A percentile compares a stretch with the other conserved stretches of the same genome.
Conservation (phyloP, 2,888 invertebrate species). For the Boloria euphrosyne region DNA sequence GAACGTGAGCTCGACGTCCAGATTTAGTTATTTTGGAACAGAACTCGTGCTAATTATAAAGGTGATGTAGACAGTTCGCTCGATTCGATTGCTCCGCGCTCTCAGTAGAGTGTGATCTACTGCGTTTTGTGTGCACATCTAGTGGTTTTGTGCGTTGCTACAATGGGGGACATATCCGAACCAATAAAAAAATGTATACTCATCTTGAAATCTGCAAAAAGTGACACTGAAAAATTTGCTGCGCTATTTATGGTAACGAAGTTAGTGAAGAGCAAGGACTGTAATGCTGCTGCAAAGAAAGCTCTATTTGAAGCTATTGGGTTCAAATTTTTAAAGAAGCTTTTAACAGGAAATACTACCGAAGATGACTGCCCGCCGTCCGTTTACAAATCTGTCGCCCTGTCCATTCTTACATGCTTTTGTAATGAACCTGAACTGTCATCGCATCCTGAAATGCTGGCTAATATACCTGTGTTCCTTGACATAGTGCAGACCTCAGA, state of each 20-base stretch:
- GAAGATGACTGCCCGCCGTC: slow-evolving; percentile 94
- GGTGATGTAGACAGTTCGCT: slow-evolving; percentile 76
- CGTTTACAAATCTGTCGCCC: slow-evolving; percentile 94
- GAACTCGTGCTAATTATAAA: slow-evolving; percentile 79
- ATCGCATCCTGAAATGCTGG: slow-evolving; percentile 91
- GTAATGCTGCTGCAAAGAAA: slow-evolving; percentile 88
- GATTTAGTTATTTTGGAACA: slow-evolving; percentile 83
- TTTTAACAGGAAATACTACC: slow-evolving; percentile 88
- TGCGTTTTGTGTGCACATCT: slow-evolving; percentile 70
- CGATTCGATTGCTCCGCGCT: slow-evolving; percentile 66
- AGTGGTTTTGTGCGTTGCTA: slow-evolving; percentile 57
- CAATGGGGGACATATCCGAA: slow-evolving; percentile 86
- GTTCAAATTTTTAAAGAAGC: slow-evolving; percentile 90
- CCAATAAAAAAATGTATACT: slow-evolving; percentile 92
- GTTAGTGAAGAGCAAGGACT: slow-evolving; percentile 91
- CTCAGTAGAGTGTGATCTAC: slow-evolving; percentile 75
- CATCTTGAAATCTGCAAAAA: slow-evolving; percentile 89
- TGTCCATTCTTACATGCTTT: slow-evolving; percentile 93
- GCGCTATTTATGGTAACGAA: slow-evolving; percentile 96
- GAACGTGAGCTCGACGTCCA: slow-evolving; percentile 81
- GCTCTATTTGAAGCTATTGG: slow-evolving; percentile 95
- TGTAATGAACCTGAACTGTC: slow-evolving; percentile 91
- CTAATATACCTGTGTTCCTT: slow-evolving; percentile 90
- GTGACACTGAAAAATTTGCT: slow-evolving; percentile 95
- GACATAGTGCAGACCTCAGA: slow-evolving; percentile 93